These are phyloP conservation scores for Melanchra persicariae DNA, from an alignment of 2,888 invertebrate species.

Conservation along the genomic window DNA sequence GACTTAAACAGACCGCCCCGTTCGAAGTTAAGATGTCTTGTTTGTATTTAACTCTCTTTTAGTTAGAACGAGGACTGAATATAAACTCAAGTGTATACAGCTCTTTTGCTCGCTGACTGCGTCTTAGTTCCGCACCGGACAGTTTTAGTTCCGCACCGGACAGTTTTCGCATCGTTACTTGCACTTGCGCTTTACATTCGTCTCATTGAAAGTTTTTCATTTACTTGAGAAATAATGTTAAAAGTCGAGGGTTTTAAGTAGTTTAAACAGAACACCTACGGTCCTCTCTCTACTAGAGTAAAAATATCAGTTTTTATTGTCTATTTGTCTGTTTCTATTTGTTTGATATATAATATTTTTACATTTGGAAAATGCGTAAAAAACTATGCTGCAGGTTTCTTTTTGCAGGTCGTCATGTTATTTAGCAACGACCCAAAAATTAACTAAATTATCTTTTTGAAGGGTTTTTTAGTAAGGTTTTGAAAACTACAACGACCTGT, in stretches of 20 bases:
- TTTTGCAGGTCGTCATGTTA: background rate
- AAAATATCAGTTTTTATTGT: background rate
- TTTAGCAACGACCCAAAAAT: background rate
- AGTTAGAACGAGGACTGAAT: slow-evolving; percentile 63
- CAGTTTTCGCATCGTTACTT: slow-evolving; percentile 57
- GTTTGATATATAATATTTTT: background rate
- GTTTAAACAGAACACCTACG: background rate
- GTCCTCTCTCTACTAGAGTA: background rate
- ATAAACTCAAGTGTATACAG: slow-evolving; percentile 61
- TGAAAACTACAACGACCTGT: background rate
- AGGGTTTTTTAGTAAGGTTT: background rate
- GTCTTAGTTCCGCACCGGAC: slow-evolving; percentile 35
- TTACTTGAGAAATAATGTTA: slow-evolving; percentile 14
- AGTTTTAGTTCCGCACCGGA: slow-evolving; percentile 28
- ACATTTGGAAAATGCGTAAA: background rate
- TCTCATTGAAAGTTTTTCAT: slow-evolving; percentile 13
- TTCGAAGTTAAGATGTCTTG: slow-evolving; percentile 32
- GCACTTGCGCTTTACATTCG: slow-evolving; percentile 53
- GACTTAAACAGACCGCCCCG: slow-evolving; percentile 1
- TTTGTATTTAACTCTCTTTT: slow-evolving; percentile 44
- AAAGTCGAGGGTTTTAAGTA: slow-evolving; percentile 5
- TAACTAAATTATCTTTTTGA: background rate
- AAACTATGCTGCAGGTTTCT: background rate
- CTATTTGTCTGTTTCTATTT: background rate
- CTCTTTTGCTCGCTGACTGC: slow-evolving; percentile 56